phyloP scores from a whole-genome alignment of 2,797 vertebrate genomes.

The Danio aesculapii region DNA sequence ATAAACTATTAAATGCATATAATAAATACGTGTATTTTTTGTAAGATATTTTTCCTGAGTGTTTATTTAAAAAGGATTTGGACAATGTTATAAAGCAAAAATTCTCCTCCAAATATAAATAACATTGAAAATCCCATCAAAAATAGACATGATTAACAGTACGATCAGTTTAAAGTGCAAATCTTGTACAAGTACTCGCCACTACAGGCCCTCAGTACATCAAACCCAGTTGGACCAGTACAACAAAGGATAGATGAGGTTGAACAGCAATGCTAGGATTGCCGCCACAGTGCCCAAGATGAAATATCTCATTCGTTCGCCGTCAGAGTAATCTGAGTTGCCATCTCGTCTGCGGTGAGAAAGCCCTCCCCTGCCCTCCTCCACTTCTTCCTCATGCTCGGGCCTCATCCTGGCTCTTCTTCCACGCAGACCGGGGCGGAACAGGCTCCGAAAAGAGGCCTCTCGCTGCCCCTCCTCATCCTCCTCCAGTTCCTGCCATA shows the following conservation, averaged over 20 bases:
- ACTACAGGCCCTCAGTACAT: too few relatives aligned
- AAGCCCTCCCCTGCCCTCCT: conserved; percentile 76
- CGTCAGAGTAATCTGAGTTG: conserved; percentile 82
- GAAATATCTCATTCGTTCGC: conserved; percentile 91
- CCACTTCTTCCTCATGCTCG: conserved; percentile 67
- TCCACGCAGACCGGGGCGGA: conserved; percentile 69
- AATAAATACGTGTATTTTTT: background rate
- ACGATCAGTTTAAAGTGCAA: conserved; percentile 23
- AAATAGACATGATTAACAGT: background rate
- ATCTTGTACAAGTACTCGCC: too few relatives aligned
- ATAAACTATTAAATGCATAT: background rate
- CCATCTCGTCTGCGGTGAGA: conserved; percentile 66
- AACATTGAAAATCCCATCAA: background rate
- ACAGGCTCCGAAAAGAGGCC: conserved; percentile 68
- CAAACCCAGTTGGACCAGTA: conserved; percentile 84
- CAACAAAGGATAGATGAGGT: conserved; percentile 90
- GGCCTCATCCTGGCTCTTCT: conserved; percentile 59
- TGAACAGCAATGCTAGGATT: conserved; percentile 89
- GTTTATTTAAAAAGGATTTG: background rate
- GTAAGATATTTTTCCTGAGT: conserved; percentile 23
- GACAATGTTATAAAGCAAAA: background rate
- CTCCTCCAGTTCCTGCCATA: conserved; percentile 99
- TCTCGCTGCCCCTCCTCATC: conserved; percentile 84
- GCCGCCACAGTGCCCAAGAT: conserved; percentile 89
- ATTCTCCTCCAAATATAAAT: background rate